phyloP scores from a whole-genome alignment of 2,888 invertebrate species.

The Diaprepes abbreviatus region DNA sequence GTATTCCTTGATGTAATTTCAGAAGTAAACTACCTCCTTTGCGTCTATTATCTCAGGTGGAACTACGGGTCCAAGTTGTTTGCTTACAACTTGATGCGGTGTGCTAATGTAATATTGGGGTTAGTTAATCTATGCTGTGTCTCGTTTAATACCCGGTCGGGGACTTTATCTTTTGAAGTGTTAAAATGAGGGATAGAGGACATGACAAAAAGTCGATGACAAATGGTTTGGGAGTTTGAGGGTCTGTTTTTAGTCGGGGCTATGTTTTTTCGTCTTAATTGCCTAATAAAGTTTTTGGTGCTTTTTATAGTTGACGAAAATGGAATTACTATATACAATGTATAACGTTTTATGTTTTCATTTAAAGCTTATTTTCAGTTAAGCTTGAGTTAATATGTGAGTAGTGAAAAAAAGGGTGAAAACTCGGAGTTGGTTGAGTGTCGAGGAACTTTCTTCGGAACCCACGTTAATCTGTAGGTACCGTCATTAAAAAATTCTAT shows the following conservation, averaged over 20 bases:
- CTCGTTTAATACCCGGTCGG: slow-evolving; percentile 7
- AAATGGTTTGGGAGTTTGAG: slow-evolving; percentile 22
- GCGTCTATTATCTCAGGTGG: slow-evolving; percentile 21
- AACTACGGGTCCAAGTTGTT: slow-evolving; percentile 16
- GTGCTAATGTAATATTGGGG: slow-evolving; percentile 6
- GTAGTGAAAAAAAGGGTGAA: too few species aligned
- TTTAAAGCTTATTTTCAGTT: too few species aligned
- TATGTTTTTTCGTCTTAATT: slow-evolving; percentile 6
- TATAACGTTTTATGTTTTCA: too few species aligned
- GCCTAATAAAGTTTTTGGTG: background rate
- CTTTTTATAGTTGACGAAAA: too few species aligned
- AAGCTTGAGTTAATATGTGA: too few species aligned
- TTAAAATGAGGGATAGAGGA: slow-evolving; percentile 25
- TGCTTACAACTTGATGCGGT: slow-evolving; percentile 20
- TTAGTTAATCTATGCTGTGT: slow-evolving; percentile 12
- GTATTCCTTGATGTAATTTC: too few species aligned
- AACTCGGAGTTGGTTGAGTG: too few species aligned
- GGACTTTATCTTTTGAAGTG: slow-evolving; percentile 23
- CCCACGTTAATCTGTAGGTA: too few species aligned
- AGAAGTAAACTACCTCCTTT: background rate
- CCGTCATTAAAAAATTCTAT: too few species aligned
- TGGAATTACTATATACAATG: too few species aligned
- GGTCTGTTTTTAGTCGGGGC: slow-evolving; percentile 8
- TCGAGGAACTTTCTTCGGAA: too few species aligned
- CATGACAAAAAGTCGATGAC: slow-evolving; percentile 26